A percentile compares a stretch with the other conserved stretches of the same genome.
phyloP scores from a whole-genome alignment of 64 coral and sea anemone species.

The Anthopleura sola region DNA sequence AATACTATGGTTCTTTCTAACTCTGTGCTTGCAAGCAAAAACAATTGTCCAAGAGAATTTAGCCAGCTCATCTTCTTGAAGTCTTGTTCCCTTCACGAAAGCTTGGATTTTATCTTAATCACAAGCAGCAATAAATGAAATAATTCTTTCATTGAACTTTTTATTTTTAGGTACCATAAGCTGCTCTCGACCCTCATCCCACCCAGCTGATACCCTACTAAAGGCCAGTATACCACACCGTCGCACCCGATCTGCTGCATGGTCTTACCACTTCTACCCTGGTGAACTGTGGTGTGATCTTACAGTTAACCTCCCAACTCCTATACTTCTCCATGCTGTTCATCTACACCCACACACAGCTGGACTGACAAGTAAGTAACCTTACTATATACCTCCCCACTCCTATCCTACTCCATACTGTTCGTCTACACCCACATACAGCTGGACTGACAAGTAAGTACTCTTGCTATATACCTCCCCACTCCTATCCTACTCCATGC shows the following conservation, averaged over 20 bases:
- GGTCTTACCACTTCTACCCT: constrained; percentile 83
- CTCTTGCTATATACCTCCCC: neutral
- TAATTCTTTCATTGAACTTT: neutral
- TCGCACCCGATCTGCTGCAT: constrained; percentile 79
- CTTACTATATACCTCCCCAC: constrained; percentile 66
- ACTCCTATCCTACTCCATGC: neutral
- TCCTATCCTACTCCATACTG: constrained; percentile 71
- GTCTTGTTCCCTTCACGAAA: no score
- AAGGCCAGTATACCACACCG: constrained; percentile 72
- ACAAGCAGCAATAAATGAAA: no score
- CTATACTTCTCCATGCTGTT: constrained; percentile 77
- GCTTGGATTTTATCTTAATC: no score
- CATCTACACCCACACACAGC: constrained; percentile 80
- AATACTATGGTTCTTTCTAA: no score
- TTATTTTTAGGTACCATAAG: constrained; percentile 55
- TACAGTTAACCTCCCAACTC: constrained; percentile 60
- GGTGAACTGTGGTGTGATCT: constrained; percentile 91
- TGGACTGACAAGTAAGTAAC: constrained; percentile 78
- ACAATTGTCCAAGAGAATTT: no score
- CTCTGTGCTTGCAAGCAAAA: no score
- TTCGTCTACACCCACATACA: constrained; percentile 80
- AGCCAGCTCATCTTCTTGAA: no score
- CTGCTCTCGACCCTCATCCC: constrained; percentile 62
- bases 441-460: constrained; percentile 84
- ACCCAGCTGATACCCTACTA: constrained; percentile 74